phyloP scores from a whole-genome alignment of 1,140 invertebrate genomes.

The Tetraneura akinire region DNA sequence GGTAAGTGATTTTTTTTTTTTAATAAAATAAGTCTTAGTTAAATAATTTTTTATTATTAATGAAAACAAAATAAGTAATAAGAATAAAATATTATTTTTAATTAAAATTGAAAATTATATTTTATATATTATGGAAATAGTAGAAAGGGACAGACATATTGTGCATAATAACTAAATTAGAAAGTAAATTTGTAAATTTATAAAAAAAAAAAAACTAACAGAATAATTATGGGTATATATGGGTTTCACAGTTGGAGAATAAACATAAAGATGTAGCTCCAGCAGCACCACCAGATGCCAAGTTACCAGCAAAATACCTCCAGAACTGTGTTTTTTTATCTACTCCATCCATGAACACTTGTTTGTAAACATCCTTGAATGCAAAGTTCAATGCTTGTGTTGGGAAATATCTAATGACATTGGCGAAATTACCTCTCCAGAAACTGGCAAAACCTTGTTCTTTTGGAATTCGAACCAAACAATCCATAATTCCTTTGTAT shows the following conservation, averaged over 20 bases:
- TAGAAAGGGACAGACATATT: too few species aligned
- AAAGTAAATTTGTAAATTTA: too few species aligned
- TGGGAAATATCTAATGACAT: constrained; percentile 91
- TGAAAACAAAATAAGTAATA: too few species aligned
- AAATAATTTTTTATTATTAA: too few species aligned
- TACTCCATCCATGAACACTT: constrained; percentile 78
- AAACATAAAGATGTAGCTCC: constrained; percentile 93
- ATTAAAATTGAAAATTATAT: too few species aligned
- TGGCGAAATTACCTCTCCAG: constrained; percentile 94
- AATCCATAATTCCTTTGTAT: constrained; percentile 87
- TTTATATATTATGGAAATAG: too few species aligned
- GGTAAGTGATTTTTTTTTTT: constrained; percentile 52
- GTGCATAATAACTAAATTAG: too few species aligned
- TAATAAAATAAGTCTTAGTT: too few species aligned
- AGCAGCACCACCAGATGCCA: constrained; percentile 90
- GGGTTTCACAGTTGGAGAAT: too few species aligned
- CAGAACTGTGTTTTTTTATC: constrained; percentile 89
- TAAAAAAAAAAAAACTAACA: too few species aligned
- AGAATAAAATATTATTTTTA: too few species aligned
- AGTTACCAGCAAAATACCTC: constrained; percentile 81
- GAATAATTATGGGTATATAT: constrained; percentile 94
- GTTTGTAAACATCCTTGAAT: constrained; percentile 90
- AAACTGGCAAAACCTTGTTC: constrained; percentile 83
- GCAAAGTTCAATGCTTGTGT: constrained; percentile 96
- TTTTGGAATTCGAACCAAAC: constrained; percentile 80